Percentiles rank a stretch among this genome's conserved stretches.
Evolutionary conservation across 2,888 invertebrate genomes (phyloP).

Genomic region (Sinelater perroti): DNA sequence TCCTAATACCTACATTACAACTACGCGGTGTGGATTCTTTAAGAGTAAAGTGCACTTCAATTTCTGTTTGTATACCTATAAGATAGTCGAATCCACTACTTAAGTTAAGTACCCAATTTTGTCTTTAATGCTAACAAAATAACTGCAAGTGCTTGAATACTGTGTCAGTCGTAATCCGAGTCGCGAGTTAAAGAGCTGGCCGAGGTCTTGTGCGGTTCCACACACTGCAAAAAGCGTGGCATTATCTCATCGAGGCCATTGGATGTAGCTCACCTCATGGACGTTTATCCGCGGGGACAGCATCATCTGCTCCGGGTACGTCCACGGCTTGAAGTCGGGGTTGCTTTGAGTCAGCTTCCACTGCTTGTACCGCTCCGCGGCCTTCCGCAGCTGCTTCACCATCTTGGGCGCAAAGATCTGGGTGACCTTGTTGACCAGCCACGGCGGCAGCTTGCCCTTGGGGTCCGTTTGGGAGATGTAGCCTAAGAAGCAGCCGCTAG

Average conservation of each 20-base stretch:
- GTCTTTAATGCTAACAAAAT: conserved; percentile 1
- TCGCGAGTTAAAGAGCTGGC: conserved; percentile 15
- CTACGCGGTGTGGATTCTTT: conserved; percentile 13
- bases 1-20: conserved; percentile 4
- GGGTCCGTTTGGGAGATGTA: conserved; percentile 93
- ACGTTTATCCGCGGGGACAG: conserved; percentile 74
- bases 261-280: conserved; percentile 76
- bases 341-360: conserved; percentile 83
- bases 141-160: conserved; percentile 5
- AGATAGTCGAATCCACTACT: conserved; percentile 13
- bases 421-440: conserved; percentile 89
- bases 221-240: conserved; percentile 19
- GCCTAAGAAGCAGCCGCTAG: conserved; percentile 78
- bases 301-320: conserved; percentile 82
- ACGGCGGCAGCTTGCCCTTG: conserved; percentile 84
- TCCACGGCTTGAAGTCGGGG: conserved; percentile 86
- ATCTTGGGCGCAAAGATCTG: conserved; percentile 88
- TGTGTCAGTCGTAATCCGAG: conserved; percentile 21
- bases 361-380: conserved; percentile 78
- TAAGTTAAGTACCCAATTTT: background rate
- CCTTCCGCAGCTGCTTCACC: conserved; percentile 82
- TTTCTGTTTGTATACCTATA: conserved; percentile 1
- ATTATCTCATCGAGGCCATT: too few relatives aligned
- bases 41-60: conserved; percentile 29
- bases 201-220: conserved; percentile 20